phyloP scores from a whole-genome alignment of 2,113 vertebrate species.

The Notothenia coriiceps region DNA sequence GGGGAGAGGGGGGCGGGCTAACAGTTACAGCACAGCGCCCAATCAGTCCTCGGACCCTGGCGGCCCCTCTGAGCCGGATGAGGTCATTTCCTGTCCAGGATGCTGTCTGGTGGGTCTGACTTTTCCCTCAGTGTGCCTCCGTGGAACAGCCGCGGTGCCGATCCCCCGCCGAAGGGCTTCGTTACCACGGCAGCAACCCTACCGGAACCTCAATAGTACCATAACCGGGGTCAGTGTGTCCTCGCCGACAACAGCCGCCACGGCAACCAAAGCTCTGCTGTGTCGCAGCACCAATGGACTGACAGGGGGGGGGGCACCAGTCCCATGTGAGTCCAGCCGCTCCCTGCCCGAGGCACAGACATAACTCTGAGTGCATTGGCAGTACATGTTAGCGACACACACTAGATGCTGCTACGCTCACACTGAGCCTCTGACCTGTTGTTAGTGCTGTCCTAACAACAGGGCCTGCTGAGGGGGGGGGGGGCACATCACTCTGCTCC shows the following conservation, averaged over 20 bases:
- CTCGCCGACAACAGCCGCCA: conserved; percentile 27
- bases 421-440: background rate
- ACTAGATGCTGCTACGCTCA: conserved; percentile 6
- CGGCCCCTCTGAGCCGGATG: conserved; percentile 85
- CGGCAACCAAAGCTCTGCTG: conserved; percentile 84
- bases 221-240: conserved; percentile 48
- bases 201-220: conserved; percentile 90
- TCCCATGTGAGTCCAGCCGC: conserved; percentile 83
- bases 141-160: conserved; percentile 67
- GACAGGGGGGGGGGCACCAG: conserved; percentile 55
- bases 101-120: conserved; percentile 91
- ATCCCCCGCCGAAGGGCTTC: conserved; percentile 69
- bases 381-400: conserved; percentile 1
- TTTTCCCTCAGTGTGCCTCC: conserved; percentile 89
- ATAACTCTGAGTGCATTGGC: conserved; percentile 64
- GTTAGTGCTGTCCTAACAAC: conserved; percentile 4
- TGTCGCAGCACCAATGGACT: conserved; percentile 76
- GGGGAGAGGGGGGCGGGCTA: conserved; percentile 76
- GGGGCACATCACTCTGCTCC: too few species aligned
- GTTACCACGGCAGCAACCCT: conserved; percentile 79
- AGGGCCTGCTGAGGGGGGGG: too few species aligned
- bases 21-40: conserved; percentile 57
- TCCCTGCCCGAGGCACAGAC: conserved; percentile 91
- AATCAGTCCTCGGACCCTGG: conserved; percentile 68
- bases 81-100: conserved; percentile 89